phyloP scores from a whole-genome alignment of 2,797 vertebrate genomes.

The Agapornis canus region DNA sequence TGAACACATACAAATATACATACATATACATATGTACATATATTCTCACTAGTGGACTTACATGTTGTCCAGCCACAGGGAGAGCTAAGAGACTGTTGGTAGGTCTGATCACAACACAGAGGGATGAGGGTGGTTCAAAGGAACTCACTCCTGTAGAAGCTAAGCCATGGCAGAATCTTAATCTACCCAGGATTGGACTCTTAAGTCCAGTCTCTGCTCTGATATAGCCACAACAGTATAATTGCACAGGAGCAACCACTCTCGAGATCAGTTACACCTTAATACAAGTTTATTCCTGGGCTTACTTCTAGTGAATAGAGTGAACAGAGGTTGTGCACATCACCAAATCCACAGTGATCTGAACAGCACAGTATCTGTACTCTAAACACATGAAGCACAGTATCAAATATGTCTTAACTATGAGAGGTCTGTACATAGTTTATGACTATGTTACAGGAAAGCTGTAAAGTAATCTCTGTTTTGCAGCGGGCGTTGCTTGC shows the following conservation, averaged over 20 bases:
- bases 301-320: background rate
- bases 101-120: background rate
- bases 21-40: background rate
- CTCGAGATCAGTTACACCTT: background rate
- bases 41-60: background rate
- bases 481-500: background rate
- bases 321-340: background rate
- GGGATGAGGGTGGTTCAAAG: background rate
- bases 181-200: background rate
- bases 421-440: background rate
- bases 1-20: background rate
- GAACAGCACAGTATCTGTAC: background rate
- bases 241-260: background rate
- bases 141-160: background rate
- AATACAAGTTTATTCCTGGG: background rate
- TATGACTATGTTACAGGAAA: background rate
- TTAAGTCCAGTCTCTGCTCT: background rate
- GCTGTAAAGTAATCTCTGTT: background rate
- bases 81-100: background rate
- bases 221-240: background rate
- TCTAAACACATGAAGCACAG: background rate
- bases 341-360: background rate
- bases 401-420: background rate
- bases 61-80: background rate
- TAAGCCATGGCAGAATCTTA: background rate